Evolutionary conservation across 2,888 invertebrate genomes (phyloP), one percentile per base, ranked within the genome.

Genomic region (Andrena fulva): DNA sequence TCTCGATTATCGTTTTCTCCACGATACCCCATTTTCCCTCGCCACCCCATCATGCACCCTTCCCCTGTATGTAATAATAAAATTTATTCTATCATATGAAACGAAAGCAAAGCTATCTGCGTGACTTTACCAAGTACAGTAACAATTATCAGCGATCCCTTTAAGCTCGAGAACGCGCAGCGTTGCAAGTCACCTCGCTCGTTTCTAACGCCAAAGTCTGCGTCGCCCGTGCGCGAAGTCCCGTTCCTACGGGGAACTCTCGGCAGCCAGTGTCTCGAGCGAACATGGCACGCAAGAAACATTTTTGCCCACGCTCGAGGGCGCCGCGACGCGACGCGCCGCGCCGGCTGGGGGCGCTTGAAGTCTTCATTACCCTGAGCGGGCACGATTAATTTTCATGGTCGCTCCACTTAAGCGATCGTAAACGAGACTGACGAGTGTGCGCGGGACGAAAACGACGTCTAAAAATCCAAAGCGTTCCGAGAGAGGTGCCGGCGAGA

Each of bases 351-450:
- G 31, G 52, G 6, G 6, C 5, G 59, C 71, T 62, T 60, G 78
- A 72, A 79, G 71, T 76, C 82, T 84, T 84, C 84, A 78, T 82
- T 84, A 85, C 77, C 77, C 66, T 27, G 73, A 60, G 56, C 76
- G 68, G 70, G 80, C 59, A 56, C 79, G 85, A 81, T 87, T 87
- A 85, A 87, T 88, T 88, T 88, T 81, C 80, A 88, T 79, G 68
- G 77, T 73, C 77, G 63, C 73, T 74, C 69, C 79, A 77, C 77
- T 82, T 74, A 78, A 68, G 72, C 71, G 82, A 79, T 85, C 82
- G 79, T 77, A 84, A 82, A 75, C 77, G 76, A 76, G 72, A 78
- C 79, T 71, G 84, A 72, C 60, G 87, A 77, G 63, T 78, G 64
- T 12, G 42, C 66, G 35, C 50, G 60, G 59, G 48, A 66, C 68